Conservation (phyloP, 2,888 invertebrate genomes). For the Watsonalla cultraria region DNA sequence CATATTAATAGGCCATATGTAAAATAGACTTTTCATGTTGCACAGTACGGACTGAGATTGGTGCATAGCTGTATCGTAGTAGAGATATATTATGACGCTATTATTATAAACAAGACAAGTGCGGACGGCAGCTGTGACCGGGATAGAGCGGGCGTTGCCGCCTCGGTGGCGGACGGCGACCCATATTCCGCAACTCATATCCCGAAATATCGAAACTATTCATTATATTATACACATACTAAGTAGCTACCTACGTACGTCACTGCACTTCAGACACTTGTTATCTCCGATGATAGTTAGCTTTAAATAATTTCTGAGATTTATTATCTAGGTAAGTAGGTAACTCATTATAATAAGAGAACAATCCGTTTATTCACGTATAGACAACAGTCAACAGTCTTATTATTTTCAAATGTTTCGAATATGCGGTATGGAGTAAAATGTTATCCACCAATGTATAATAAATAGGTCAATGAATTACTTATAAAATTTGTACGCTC, state of each 20-base stretch:
- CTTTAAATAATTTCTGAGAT: no score
- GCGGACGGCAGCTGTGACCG: slow-evolving; percentile 65
- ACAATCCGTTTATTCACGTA: no score
- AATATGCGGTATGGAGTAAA: no score
- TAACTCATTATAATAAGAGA: no score
- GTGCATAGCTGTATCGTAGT: background rate
- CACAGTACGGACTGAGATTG: background rate
- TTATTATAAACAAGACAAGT: slow-evolving; percentile 45
- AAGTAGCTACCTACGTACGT: slow-evolving; percentile 13
- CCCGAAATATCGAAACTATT: slow-evolving; percentile 66
- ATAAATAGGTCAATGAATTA: no score
- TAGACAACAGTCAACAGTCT: no score
- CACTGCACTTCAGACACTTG: slow-evolving; percentile 7
- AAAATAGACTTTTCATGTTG: no score
- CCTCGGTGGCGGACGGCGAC: slow-evolving; percentile 58
- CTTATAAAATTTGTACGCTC: no score
- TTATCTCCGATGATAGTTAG: background rate
- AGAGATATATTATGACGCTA: slow-evolving; percentile 10
- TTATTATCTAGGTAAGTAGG: no score
- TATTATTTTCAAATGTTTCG: no score
- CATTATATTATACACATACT: slow-evolving; percentile 6
- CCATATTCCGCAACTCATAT: slow-evolving; percentile 69
- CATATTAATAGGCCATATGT: no score
- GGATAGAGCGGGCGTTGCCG: slow-evolving; percentile 71
- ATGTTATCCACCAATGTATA: no score